A percentile compares a stretch with the other conserved stretches of the same genome.
Conservation (phyloP, 2,113 vertebrate species). For the Antigone vipio region DNA sequence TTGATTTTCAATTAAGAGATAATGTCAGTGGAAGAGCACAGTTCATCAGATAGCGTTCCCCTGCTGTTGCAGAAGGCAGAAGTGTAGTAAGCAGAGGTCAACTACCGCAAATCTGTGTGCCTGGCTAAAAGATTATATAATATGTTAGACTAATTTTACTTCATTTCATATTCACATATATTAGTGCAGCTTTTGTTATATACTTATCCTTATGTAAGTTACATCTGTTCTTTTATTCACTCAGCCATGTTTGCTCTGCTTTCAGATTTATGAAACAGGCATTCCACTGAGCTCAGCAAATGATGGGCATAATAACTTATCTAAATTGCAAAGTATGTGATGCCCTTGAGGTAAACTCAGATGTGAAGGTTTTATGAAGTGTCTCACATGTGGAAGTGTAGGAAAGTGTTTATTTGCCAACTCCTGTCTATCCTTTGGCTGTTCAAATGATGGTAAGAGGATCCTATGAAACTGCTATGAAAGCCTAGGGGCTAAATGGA, state of each 20-base stretch:
- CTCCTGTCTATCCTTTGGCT: constrained; percentile 51
- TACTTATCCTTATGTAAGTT: constrained; percentile 59
- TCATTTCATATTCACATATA: constrained; percentile 51
- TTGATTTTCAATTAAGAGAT: constrained; percentile 54
- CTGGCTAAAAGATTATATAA: constrained; percentile 9
- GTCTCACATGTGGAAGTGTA: constrained; percentile 52
- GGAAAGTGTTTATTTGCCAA: constrained; percentile 61
- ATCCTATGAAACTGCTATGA: constrained; percentile 33
- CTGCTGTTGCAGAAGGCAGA: not conserved
- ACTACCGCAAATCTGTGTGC: not conserved
- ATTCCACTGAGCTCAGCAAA: constrained; percentile 65
- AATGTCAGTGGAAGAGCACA: constrained; percentile 14
- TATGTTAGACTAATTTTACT: constrained; percentile 26
- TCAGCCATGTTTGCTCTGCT: constrained; percentile 60
- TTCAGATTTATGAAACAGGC: constrained; percentile 66
- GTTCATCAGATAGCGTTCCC: not conserved
- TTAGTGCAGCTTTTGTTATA: constrained; percentile 39
- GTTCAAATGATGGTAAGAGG: constrained; percentile 40
- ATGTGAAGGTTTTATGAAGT: constrained; percentile 68
- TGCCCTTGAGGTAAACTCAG: constrained; percentile 66
- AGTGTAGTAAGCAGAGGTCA: constrained; percentile 5
- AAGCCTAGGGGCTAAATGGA: constrained; percentile 40
- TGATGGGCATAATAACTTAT: constrained; percentile 64
- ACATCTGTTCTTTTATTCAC: constrained; percentile 67
- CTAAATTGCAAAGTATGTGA: constrained; percentile 66